These are phyloP conservation scores for Ciconia maguari DNA, from an alignment of 2,113 vertebrate genomes.

Conservation along the genomic window DNA sequence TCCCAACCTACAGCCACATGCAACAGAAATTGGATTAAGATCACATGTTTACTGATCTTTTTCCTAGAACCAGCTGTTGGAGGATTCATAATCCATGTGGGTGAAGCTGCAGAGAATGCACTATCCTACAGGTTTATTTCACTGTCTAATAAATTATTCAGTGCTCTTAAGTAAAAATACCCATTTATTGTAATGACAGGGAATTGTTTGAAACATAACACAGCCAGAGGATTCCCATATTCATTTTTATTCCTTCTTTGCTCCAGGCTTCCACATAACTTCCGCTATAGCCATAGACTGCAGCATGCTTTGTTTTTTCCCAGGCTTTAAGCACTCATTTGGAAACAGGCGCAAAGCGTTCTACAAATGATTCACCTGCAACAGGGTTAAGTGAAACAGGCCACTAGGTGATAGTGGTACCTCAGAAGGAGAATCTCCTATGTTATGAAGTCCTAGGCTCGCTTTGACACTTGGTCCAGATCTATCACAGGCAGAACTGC, in stretches of 20 bases:
- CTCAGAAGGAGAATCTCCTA: background rate
- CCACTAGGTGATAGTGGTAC: background rate
- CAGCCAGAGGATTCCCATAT: background rate
- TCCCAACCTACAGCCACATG: background rate
- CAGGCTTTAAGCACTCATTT: background rate
- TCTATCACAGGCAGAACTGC: background rate
- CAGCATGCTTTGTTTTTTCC: background rate
- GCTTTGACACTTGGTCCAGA: background rate
- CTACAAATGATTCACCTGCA: background rate
- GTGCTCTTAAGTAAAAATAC: background rate
- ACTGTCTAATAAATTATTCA: background rate
- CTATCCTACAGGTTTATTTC: background rate
- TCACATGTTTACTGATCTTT: background rate
- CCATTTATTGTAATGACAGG: background rate
- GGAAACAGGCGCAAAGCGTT: background rate
- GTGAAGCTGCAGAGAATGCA: accelerated
- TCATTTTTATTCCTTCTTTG: background rate
- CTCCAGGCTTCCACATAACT: background rate
- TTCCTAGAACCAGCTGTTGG: background rate
- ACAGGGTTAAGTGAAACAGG: background rate
- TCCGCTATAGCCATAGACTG: background rate
- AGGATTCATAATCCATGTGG: background rate
- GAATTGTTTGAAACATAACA: background rate
- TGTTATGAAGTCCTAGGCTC: background rate
- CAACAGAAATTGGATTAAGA: background rate